phyloP scores from a whole-genome alignment of 2,888 invertebrate species.

The Thera britannica region DNA sequence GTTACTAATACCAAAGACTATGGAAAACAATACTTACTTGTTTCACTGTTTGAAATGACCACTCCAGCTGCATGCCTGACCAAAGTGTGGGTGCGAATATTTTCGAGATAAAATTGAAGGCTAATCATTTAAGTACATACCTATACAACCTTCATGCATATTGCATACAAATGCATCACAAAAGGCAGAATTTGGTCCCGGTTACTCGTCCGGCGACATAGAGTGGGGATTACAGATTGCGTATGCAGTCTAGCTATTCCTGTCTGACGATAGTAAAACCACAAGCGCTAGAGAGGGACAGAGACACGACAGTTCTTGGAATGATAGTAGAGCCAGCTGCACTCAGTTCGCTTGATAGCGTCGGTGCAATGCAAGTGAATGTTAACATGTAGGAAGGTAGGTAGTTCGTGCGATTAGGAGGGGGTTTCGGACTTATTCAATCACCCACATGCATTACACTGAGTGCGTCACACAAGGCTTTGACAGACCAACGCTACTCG shows the following conservation, averaged over 20 bases:
- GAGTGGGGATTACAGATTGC: not conserved
- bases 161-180: not conserved
- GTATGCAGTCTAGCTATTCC: not conserved
- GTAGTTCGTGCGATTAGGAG: not conserved
- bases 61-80: not conserved
- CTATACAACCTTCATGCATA: not conserved
- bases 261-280: not conserved
- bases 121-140: not conserved
- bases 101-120: not conserved
- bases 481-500: not conserved
- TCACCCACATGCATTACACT: slow-evolving; percentile 10
- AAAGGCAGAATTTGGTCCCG: not conserved
- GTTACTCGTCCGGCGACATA: not conserved
- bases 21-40: not conserved
- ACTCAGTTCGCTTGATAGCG: not conserved
- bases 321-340: not conserved
- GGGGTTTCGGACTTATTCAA: slow-evolving; percentile 6
- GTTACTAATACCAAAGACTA: too few relatives aligned
- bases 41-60: not conserved
- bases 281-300: not conserved
- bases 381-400: not conserved
- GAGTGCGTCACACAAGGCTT: not conserved
- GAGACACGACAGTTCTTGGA: not conserved
- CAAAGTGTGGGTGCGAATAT: not conserved
- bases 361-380: not conserved